Evolutionary conservation across 2,888 invertebrate genomes (phyloP).

Genomic region (Deroplatys truncata): DNA sequence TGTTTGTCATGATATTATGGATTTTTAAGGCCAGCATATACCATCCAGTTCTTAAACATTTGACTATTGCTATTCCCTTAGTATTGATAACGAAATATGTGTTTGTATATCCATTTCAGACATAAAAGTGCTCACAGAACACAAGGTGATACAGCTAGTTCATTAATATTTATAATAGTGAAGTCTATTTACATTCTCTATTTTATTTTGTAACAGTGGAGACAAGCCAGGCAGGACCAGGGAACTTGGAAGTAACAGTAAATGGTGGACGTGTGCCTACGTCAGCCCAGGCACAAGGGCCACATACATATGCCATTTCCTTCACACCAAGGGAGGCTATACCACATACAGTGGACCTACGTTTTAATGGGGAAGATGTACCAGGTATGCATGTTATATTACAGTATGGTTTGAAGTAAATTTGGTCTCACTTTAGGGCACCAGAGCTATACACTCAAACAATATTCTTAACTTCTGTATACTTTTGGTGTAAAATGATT

Average conservation of each 20-base stretch:
- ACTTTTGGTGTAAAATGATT: not conserved
- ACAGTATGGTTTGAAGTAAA: not conserved
- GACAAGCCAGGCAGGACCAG: constrained; percentile 96
- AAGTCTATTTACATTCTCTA: not conserved
- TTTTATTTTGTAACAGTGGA: constrained; percentile 65
- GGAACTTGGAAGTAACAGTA: constrained; percentile 96
- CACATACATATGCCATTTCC: constrained; percentile 93
- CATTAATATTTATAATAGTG: no score
- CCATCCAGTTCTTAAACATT: no score
- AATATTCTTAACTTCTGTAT: no score
- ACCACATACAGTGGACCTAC: constrained; percentile 87
- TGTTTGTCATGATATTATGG: no score
- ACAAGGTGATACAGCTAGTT: no score
- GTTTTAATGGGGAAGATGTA: constrained; percentile 94
- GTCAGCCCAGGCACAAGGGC: constrained; percentile 93
- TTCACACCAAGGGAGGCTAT: constrained; percentile 92
- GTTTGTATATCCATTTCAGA: no score
- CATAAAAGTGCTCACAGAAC: no score
- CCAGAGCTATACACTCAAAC: no score
- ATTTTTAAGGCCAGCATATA: no score
- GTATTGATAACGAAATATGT: no score
- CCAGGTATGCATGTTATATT: constrained; percentile 56
- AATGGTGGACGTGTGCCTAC: constrained; percentile 97
- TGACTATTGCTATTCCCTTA: no score
- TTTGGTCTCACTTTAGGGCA: not conserved